Evolutionary conservation across 2,113 vertebrate species (phyloP).

Genomic region (Benitochromis conjunctus): DNA sequence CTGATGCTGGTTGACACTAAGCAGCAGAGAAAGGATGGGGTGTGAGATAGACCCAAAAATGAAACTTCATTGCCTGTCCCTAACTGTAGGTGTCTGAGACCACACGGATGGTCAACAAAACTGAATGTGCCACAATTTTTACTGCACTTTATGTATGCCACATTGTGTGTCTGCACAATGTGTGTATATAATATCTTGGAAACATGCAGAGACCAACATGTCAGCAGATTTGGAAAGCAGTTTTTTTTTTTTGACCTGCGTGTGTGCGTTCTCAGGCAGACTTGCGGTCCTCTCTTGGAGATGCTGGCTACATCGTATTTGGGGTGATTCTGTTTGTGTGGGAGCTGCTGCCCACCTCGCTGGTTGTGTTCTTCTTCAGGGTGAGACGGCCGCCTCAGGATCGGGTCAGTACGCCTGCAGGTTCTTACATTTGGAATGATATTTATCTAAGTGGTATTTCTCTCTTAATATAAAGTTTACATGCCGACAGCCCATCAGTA

Average conservation of each 20-base stretch:
- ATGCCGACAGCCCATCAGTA: not conserved
- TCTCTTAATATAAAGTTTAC: not conserved
- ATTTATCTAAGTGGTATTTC: not conserved
- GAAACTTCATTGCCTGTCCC: not conserved
- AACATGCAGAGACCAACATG: not conserved
- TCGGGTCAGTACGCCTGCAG: conserved; percentile 60
- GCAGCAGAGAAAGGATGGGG: not conserved
- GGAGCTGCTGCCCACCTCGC: conserved; percentile 90
- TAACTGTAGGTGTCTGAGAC: not conserved
- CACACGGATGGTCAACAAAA: not conserved
- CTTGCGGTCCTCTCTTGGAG: conserved; percentile 83
- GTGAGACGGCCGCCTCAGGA: conserved; percentile 85
- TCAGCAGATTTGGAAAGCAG: not conserved
- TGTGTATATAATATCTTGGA: no score
- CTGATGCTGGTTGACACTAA: no score
- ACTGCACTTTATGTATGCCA: not conserved
- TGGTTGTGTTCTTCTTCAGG: conserved; percentile 93
- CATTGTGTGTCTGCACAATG: not conserved
- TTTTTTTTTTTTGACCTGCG: not conserved
- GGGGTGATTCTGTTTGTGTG: conserved; percentile 94
- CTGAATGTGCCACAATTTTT: not conserved
- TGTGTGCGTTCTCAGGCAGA: conserved; percentile 77
- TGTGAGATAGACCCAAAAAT: not conserved
- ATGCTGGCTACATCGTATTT: conserved; percentile 86
- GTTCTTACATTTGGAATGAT: no score